These are phyloP conservation scores for Alectoris magna DNA, from an alignment of 2,797 vertebrate genomes.

Conservation along the genomic window DNA sequence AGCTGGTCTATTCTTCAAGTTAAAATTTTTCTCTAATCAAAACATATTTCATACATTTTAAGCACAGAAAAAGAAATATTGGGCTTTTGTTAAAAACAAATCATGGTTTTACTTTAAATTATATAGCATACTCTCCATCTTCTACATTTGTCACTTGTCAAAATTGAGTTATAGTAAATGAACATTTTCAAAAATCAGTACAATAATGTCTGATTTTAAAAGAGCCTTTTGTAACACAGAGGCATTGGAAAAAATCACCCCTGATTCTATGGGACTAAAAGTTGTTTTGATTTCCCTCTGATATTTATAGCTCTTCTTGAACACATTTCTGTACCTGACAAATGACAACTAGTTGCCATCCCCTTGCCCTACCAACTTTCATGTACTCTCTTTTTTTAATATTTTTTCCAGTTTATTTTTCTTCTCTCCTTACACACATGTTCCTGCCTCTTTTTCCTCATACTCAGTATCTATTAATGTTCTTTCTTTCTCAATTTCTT, in stretches of 20 bases:
- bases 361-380: not conserved
- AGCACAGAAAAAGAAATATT: slow-evolving; percentile 22
- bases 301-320: slow-evolving; percentile 56
- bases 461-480: not conserved
- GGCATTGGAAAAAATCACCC: not conserved
- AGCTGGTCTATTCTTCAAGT: slow-evolving; percentile 63
- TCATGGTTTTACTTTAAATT: slow-evolving; percentile 55
- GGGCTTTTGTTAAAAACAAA: slow-evolving; percentile 54
- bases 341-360: not conserved
- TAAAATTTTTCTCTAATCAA: slow-evolving; percentile 54
- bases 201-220: slow-evolving; percentile 65
- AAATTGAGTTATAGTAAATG: slow-evolving; percentile 65
- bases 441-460: not conserved
- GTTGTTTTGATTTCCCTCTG: slow-evolving; percentile 36
- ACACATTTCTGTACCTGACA: not conserved
- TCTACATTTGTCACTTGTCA: slow-evolving; percentile 48
- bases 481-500: not conserved
- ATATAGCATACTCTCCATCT: slow-evolving; percentile 23
- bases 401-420: not conserved
- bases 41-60: slow-evolving; percentile 47
- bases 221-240: slow-evolving; percentile 41
- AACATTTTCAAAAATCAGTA: slow-evolving; percentile 65
- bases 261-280: slow-evolving; percentile 29
- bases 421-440: not conserved
- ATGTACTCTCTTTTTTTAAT: not conserved